Percentiles rank a stretch among this genome's conserved stretches.
These are phyloP conservation scores for Cydia fagiglandana DNA, from an alignment of 1,140 invertebrate genomes.

Conservation along the genomic window DNA sequence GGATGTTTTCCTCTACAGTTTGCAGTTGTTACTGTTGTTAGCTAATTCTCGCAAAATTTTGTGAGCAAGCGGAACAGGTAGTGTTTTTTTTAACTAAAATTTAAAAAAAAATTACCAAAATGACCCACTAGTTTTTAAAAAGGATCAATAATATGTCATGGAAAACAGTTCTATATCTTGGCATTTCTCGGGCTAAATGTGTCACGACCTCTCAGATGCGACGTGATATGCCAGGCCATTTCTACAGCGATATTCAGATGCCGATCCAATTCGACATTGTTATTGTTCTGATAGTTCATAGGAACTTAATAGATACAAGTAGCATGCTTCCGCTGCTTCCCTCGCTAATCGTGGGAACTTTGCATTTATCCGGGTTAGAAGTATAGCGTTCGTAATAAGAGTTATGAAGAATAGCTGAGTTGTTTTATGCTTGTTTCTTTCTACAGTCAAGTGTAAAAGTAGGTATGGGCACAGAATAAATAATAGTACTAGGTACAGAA, in stretches of 20 bases:
- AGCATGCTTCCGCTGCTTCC: background rate
- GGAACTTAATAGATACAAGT: background rate
- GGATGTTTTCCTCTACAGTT: no score
- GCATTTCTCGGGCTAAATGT: constrained; percentile 15
- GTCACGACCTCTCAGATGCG: constrained; percentile 27
- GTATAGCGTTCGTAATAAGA: background rate
- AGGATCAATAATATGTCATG: background rate
- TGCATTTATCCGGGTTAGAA: constrained; percentile 10
- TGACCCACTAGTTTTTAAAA: no score
- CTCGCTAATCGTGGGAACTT: background rate
- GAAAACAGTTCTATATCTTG: constrained; percentile 5
- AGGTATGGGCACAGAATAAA: no score
- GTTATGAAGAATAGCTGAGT: background rate
- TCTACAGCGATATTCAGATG: constrained; percentile 23
- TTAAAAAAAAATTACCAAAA: no score
- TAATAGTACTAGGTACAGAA: no score
- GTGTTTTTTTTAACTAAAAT: no score
- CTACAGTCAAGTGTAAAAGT: no score
- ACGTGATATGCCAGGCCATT: constrained; percentile 27
- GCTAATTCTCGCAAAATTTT: no score
- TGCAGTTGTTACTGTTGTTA: no score
- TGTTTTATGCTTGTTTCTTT: background rate
- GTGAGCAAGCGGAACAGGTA: no score
- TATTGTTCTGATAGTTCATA: constrained; percentile 7
- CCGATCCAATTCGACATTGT: background rate